phyloP scores from a whole-genome alignment of 92 coral and sea anemone species.

The Bergia sp. region DNA sequence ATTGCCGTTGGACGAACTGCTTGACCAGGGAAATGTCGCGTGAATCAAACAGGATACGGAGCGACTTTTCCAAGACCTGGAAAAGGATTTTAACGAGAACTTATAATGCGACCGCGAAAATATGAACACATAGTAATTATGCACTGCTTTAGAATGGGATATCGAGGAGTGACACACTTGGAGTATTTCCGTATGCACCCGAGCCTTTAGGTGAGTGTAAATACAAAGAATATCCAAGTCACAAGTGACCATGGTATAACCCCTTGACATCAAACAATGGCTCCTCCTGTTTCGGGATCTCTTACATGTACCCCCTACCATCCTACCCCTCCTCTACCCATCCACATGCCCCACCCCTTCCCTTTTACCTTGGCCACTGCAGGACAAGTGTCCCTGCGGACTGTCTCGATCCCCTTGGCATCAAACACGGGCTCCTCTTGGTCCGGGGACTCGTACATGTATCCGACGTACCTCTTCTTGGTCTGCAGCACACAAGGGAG shows the following conservation, averaged over 20 bases:
- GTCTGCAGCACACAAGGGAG: slow-evolving; percentile 96
- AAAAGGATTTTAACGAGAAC: neutral
- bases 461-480: slow-evolving; percentile 95
- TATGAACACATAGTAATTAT: neutral
- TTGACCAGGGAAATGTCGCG: slow-evolving; percentile 90
- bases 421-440: slow-evolving; percentile 95
- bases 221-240: no score
- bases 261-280: neutral
- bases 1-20: slow-evolving; percentile 94
- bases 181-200: no score
- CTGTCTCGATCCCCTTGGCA: slow-evolving; percentile 98
- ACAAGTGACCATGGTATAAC: no score
- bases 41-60: slow-evolving; percentile 83
- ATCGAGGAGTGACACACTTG: neutral
- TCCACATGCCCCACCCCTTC: neutral
- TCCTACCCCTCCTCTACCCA: neutral
- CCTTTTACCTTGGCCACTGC: slow-evolving; percentile 91
- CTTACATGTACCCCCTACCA: neutral
- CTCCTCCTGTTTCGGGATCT: neutral
- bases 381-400: slow-evolving; percentile 91
- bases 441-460: slow-evolving; percentile 93
- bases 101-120: neutral
- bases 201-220: no score
- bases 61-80: slow-evolving; percentile 90
- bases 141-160: neutral